Evolutionary conservation across 2,113 vertebrate genomes (phyloP).

Genomic region (Cavia porcellus): DNA sequence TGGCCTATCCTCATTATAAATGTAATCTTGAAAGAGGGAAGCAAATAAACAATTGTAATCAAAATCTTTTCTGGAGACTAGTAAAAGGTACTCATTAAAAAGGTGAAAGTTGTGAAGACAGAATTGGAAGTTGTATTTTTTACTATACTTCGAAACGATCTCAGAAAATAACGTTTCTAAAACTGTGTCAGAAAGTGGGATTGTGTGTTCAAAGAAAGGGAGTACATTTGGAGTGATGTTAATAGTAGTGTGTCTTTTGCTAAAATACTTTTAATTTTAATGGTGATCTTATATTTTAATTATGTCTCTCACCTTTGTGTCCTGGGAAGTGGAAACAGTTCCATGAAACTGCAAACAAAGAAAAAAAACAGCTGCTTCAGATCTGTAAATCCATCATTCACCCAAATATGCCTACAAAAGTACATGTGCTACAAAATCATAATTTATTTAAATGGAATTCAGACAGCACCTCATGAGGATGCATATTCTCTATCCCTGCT

Average conservation of each 20-base stretch:
- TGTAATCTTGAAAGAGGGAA: not conserved
- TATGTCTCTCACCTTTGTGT: not conserved
- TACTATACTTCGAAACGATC: not conserved
- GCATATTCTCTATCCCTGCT: not conserved
- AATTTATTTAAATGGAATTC: not conserved
- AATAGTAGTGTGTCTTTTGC: not conserved
- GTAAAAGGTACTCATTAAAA: not conserved
- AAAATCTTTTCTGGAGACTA: not conserved
- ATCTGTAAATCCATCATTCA: not conserved
- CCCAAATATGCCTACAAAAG: not conserved
- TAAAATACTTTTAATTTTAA: not conserved
- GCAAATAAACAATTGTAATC: slow-evolving; percentile 1
- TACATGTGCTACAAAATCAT: not conserved
- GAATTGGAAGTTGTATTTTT: not conserved
- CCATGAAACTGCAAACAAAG: not conserved
- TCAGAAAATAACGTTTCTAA: not conserved
- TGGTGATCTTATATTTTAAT: not conserved
- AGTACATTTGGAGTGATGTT: not conserved
- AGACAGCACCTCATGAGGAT: rapidly evolving
- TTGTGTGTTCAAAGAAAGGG: not conserved
- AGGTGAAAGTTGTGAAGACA: not conserved
- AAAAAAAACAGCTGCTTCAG: not conserved
- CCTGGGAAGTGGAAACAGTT: not conserved
- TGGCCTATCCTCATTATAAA: not conserved
- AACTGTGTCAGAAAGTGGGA: not conserved